Evolutionary conservation across 2,113 vertebrate genomes (phyloP).

Genomic region (Malaclemys terrapin): DNA sequence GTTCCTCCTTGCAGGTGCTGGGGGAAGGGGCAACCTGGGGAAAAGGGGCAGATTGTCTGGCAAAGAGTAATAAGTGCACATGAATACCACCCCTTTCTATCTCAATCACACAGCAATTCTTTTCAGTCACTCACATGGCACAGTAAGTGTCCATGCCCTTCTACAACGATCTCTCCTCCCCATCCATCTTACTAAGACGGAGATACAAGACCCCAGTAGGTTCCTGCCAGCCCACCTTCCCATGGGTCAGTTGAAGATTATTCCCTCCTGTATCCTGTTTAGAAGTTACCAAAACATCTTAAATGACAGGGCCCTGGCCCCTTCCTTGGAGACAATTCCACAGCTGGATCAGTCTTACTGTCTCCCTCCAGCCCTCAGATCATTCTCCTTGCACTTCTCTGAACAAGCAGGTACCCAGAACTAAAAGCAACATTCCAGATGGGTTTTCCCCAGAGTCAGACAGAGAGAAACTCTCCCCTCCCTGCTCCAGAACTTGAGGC

Average conservation of each 20-base stretch:
- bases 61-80: accelerated
- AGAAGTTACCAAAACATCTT: neutral
- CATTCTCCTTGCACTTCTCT: neutral
- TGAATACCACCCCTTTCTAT: neutral
- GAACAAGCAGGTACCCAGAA: neutral
- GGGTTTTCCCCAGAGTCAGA: neutral
- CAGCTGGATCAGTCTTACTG: neutral
- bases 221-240: neutral
- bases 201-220: neutral
- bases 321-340: neutral
- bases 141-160: neutral
- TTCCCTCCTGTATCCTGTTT: neutral
- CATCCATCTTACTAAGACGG: neutral
- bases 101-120: neutral
- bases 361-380: neutral
- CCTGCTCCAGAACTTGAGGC: neutral
- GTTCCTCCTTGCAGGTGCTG: neutral
- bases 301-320: neutral
- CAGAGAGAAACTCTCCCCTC: accelerated
- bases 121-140: neutral
- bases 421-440: neutral
- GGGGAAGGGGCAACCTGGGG: neutral
- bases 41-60: neutral
- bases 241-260: neutral
- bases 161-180: neutral